Base-by-base conservation (phyloP, 2,888 invertebrate species). In the Ophioninae sp. region DNA sequence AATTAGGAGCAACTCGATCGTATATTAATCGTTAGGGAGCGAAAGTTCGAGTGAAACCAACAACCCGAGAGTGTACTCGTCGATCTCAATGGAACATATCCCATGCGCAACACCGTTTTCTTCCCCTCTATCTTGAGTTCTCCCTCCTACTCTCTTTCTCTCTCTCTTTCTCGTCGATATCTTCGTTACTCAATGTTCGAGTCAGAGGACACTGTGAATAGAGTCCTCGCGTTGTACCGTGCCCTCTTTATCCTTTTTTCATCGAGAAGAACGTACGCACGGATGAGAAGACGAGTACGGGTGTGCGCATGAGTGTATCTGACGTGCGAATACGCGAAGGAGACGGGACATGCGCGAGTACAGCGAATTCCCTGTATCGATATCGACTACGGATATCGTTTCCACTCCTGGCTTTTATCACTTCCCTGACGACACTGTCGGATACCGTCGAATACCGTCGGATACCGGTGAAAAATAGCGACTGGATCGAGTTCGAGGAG, bases 181-280 rank as follows among this genome's bases (percentile, higher is more conserved):
- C 75, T 81, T 83, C 81, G 73, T 83, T 77, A 78, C 65, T 83
- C 74, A 78, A 83, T 78, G 81, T 59, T 39, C 81, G 65, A 81
- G 75, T 83, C 83, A 78, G 78, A 81, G 83, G 80, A 74, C 74
- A 70, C 80, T 80, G 80, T 74, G 21, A 21, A 37, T 64, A 83
- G 73, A 70, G 73, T 76, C 44, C 57, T 75, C 17, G 41, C 59
- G 30, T 56, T 69, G 64, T 68, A 39, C 37, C 10, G 37, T 37
- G 62, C 75, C 64, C 69, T 50, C 57, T 44, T 59, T 65, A 73
- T 39, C 30, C 56, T 61, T 62, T 59, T 56, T 70, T 21, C 17
- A 56, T 70, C 39, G 20, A 20, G 10, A 30, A 30, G 30, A 30
- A 30, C 30, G 30, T 30, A 3, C 30, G 3, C 30, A 30, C 30